Percentiles rank a stretch among this genome's conserved stretches.
phyloP scores from a whole-genome alignment of 1,140 invertebrate genomes.

The Drosophila novamexicana region DNA sequence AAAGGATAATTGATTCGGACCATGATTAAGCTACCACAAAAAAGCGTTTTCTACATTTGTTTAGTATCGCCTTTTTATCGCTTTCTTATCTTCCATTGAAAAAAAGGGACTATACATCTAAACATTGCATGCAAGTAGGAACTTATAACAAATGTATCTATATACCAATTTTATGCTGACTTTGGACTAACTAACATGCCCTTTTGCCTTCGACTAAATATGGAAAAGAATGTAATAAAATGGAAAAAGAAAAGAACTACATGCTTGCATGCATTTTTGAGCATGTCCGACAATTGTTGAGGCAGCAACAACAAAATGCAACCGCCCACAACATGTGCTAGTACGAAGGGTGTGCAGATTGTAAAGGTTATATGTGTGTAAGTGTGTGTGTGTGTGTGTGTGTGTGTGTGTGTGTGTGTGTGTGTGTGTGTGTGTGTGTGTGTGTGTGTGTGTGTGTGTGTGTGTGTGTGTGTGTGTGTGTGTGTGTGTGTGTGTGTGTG shows the following conservation, averaged over 20 bases:
- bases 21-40: too few relatives aligned
- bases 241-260: constrained; percentile 4
- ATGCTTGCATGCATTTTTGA: constrained; percentile 31
- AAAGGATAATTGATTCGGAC: too few relatives aligned
- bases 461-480: not conserved
- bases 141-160: too few relatives aligned
- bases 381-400: constrained; percentile 10
- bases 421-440: constrained; percentile 43
- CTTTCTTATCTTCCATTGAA: not conserved
- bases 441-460: constrained; percentile 36
- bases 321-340: constrained; percentile 1
- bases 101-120: too few relatives aligned
- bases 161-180: too few relatives aligned
- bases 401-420: constrained; percentile 37
- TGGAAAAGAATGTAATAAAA: constrained; percentile 1
- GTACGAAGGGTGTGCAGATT: too few relatives aligned
- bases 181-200: too few relatives aligned
- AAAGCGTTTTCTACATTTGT: too few relatives aligned
- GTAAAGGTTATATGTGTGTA: not conserved
- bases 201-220: not conserved
- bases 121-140: too few relatives aligned
- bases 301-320: constrained; percentile 6
- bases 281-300: constrained; percentile 31
- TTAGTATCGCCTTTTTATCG: not conserved
- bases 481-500: constrained; percentile 8